phyloP scores from a whole-genome alignment of 2,888 invertebrate genomes.

The Pharmacophagus antenor region DNA sequence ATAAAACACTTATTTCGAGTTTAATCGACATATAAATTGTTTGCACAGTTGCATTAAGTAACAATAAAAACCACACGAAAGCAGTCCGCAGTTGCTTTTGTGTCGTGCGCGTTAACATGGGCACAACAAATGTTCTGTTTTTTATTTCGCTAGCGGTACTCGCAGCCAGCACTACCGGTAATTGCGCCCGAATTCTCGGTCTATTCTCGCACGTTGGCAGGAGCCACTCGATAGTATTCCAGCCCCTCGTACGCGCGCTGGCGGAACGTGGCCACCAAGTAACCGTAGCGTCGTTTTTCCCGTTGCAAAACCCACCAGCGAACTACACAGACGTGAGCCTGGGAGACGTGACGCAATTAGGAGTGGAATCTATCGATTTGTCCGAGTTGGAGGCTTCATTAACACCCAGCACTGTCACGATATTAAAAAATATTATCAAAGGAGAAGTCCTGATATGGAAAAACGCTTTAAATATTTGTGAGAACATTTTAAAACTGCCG shows the following conservation, averaged over 20 bases:
- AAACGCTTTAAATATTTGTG: constrained; percentile 38
- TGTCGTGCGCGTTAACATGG: too few species aligned
- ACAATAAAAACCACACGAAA: too few species aligned
- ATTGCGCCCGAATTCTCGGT: constrained; percentile 79
- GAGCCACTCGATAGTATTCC: constrained; percentile 83
- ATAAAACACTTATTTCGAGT: too few species aligned
- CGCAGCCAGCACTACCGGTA: constrained; percentile 43
- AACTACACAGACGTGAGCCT: constrained; percentile 69
- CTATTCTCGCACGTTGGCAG: constrained; percentile 81
- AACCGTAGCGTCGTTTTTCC: constrained; percentile 82
- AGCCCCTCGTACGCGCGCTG: constrained; percentile 76
- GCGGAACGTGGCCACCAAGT: constrained; percentile 81
- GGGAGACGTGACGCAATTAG: constrained; percentile 55
- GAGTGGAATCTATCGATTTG: constrained; percentile 61
- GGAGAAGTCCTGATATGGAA: too few species aligned
- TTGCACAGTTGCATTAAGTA: too few species aligned
- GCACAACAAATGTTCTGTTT: too few species aligned
- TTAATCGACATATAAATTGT: too few species aligned
- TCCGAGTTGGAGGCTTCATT: constrained; percentile 50
- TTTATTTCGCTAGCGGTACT: too few species aligned
- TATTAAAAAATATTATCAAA: too few species aligned
- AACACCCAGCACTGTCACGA: too few species aligned
- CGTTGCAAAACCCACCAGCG: constrained; percentile 65
- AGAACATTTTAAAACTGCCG: constrained; percentile 36
- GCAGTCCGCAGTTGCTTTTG: too few species aligned